Base-by-base conservation (phyloP, 1,140 invertebrate species). In the Euura lappo region DNA sequence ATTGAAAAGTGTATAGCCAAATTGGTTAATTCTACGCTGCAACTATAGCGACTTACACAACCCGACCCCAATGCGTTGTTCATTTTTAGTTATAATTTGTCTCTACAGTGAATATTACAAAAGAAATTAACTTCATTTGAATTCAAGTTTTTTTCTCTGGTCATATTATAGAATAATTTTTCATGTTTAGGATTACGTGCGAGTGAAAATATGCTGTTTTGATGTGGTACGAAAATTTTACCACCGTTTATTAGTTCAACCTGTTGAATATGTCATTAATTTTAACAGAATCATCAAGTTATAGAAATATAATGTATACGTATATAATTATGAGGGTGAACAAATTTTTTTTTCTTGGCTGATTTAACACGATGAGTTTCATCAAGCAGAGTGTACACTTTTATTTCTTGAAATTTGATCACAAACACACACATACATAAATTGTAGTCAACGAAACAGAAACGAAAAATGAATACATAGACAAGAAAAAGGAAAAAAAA, bases 1-100 rank as follows among this genome's bases (percentile, higher is more conserved):
- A 72, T 72, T 72, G 64, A 51, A 65, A 68, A 72, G 71, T 72
- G 71, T 72, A 72, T 45, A 72, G 71, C 71, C 71, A 72, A 65
- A 72, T 72, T 72, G 71, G 71, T 72, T 72, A 45, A 72, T 66
- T 44, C 66, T 28, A 68, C 44, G 13, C 66, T 68, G 51, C 51
- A 60, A 60, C 13, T 60, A 11, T 60, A 60, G 51, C 51, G 51
- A 60, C 51, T 11, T 60, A 11, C 51, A n/a, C 13, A 60, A 60
- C 51, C 51, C 51, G 13, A 11, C 4, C 51, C 10, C 10, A 60
- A 60, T 60, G 13, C 51, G 51, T n/a, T 60, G 51, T 60, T 8
- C 10, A n/a, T 11, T 60, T 3, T 6, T 11, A 11, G 51, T 11
- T 11, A 60, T 60, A 60, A 28, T 60, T 4, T 60, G 51, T n/a